Percentiles rank a stretch among this genome's conserved stretches.
Conservation (phyloP, 2,888 invertebrate genomes). For the Malacosoma neustria region DNA sequence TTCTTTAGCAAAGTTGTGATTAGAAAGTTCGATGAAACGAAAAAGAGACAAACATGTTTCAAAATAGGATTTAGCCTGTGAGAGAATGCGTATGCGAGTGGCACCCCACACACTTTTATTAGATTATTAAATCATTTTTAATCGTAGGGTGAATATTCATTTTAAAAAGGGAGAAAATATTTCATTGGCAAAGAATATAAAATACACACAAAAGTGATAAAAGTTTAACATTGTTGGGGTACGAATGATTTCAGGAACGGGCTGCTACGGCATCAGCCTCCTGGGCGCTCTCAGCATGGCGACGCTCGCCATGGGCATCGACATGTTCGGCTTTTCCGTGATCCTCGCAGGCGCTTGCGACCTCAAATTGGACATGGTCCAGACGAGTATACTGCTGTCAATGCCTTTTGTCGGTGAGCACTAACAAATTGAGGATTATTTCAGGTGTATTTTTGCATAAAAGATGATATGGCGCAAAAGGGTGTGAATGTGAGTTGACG, state of each 20-base stretch:
- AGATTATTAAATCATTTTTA: no score
- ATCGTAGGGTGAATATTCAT: no score
- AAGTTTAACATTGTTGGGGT: no score
- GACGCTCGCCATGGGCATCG: slow-evolving; percentile 27
- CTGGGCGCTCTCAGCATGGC: slow-evolving; percentile 23
- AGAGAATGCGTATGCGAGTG: no score
- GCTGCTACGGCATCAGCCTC: slow-evolving; percentile 28
- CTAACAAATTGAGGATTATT: not conserved
- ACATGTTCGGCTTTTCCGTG: slow-evolving; percentile 40
- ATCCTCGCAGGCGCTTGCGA: slow-evolving; percentile 34
- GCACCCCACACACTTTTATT: no score
- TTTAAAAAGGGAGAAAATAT: no score
- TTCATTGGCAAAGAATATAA: no score
- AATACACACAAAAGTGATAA: no score
- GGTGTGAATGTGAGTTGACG: not conserved
- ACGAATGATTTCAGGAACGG: slow-evolving; percentile 27
- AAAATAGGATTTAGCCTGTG: no score
- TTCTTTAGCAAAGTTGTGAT: no score
- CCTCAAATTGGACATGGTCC: slow-evolving; percentile 41
- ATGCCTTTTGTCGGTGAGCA: slow-evolving; percentile 76
- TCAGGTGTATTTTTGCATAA: not conserved
- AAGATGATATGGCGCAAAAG: not conserved
- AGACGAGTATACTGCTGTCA: slow-evolving; percentile 77
- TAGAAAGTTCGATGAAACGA: no score
- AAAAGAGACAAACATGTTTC: no score